These are phyloP conservation scores for Bucorvus abyssinicus DNA, from an alignment of 2,797 vertebrate genomes.

Conservation along the genomic window DNA sequence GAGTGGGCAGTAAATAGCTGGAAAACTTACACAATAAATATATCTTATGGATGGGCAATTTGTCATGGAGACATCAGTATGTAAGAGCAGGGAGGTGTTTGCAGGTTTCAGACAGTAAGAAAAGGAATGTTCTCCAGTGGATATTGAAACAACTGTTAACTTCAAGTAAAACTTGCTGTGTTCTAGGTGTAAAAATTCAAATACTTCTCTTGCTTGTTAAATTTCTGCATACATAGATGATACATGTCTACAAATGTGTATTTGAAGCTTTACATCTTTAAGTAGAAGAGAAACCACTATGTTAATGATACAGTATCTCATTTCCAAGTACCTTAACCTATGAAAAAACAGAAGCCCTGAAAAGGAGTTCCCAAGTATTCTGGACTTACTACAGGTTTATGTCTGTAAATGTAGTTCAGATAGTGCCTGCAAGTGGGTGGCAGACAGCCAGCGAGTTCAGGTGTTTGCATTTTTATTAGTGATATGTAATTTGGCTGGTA, in stretches of 20 bases:
- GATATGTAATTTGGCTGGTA: neutral
- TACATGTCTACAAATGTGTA: neutral
- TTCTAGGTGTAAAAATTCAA: neutral
- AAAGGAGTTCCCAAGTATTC: neutral
- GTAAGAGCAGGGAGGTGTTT: neutral
- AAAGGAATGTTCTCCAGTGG: neutral
- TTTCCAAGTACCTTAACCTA: neutral
- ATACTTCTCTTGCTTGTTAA: neutral
- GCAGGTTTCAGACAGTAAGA: neutral
- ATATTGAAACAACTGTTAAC: neutral
- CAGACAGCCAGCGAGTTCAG: neutral
- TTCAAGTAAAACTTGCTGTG: neutral
- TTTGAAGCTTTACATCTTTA: neutral
- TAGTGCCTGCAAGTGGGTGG: neutral
- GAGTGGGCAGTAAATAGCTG: neutral
- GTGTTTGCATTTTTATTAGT: neutral
- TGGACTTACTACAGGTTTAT: neutral
- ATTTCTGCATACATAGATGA: neutral
- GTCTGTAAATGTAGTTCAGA: neutral
- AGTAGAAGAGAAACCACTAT: neutral
- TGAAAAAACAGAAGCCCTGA: neutral
- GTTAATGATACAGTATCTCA: neutral
- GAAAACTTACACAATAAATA: neutral
- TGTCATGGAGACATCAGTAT: neutral
- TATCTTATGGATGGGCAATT: neutral